Evolutionary conservation across 2,888 invertebrate genomes (phyloP), one percentile per base, ranked within the genome.

Genomic region (Malthinus seriepunctatus): DNA sequence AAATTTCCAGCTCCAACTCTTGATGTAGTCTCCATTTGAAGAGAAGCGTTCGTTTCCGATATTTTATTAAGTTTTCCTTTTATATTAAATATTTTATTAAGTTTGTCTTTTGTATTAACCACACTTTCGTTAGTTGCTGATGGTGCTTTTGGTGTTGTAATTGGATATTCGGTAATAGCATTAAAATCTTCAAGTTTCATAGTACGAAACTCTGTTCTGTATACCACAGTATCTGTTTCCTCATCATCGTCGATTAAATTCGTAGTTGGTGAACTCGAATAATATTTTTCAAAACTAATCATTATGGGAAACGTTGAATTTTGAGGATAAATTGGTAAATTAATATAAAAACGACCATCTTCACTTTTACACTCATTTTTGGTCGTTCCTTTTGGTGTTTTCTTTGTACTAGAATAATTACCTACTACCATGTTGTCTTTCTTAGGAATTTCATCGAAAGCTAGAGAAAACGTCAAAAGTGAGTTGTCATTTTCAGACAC

Each of bases 121-220:
- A 23, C 23, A 5, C 23, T 5, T 23, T 5, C 23, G 5, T 23
- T 3, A 23, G 23, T 23, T 23, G 23, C 5, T 5, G 23, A 23
- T 23, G 2, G 3, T 8, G 23, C 5, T 5, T 2, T 3, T 23
- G 2, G 3, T 8, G 54, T 47, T 5, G 64, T 63, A 23, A 60
- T 54, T 3, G 64, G 52, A 60, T 59, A 67, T 54, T 69, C 69
- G 1, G 69, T 69, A 33, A 69, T 60, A 31, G 11, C 34, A 11
- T 53, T 50, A 45, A 69, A 69, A 51, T 69, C 68, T 10, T 61
- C 51, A 9, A 64, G 45, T 32, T 64, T 65, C 68, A 67, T 67
- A 7, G 56, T 58, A 31, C 63, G 55, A 52, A 68, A 68, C 12
- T 52, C 51, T 12, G 51, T 34, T 1, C 62, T 50, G 44, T 68